These are phyloP conservation scores for Mirza zaza DNA, from an alignment of 2,113 vertebrate genomes.

Conservation along the genomic window DNA sequence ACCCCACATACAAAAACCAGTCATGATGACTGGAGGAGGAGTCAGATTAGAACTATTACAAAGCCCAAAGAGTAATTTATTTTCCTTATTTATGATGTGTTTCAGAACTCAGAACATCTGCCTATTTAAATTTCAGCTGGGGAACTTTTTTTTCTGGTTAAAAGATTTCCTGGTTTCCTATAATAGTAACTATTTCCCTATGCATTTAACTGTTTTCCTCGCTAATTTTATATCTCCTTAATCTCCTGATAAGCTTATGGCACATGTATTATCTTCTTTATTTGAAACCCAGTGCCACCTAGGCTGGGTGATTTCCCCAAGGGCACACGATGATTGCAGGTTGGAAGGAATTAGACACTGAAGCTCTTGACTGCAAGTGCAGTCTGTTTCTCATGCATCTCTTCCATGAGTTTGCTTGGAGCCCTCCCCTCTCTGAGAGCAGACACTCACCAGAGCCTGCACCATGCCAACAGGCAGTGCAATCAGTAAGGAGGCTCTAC, in stretches of 20 bases:
- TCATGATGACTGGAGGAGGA: neutral
- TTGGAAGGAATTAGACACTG: neutral
- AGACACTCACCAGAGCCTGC: neutral
- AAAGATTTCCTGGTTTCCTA: constrained; percentile 37
- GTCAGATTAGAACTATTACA: neutral
- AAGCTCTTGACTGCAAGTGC: neutral
- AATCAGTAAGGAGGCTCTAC: neutral
- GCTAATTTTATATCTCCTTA: constrained; percentile 4
- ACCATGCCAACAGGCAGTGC: neutral
- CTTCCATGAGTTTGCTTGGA: neutral
- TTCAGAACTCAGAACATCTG: constrained; percentile 65
- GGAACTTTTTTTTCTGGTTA: constrained; percentile 3
- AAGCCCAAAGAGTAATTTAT: neutral
- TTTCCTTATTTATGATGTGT: neutral
- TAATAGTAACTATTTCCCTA: neutral
- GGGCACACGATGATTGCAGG: neutral
- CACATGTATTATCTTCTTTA: neutral
- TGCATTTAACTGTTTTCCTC: neutral
- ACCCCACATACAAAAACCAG: neutral
- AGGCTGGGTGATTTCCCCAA: neutral
- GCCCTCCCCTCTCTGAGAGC: neutral
- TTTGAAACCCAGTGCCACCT: neutral
- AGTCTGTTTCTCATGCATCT: neutral
- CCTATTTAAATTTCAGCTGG: constrained; percentile 35
- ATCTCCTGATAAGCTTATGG: neutral